These are phyloP conservation scores for Drosophila paramelanica DNA, from an alignment of 2,888 invertebrate genomes.

Conservation along the genomic window DNA sequence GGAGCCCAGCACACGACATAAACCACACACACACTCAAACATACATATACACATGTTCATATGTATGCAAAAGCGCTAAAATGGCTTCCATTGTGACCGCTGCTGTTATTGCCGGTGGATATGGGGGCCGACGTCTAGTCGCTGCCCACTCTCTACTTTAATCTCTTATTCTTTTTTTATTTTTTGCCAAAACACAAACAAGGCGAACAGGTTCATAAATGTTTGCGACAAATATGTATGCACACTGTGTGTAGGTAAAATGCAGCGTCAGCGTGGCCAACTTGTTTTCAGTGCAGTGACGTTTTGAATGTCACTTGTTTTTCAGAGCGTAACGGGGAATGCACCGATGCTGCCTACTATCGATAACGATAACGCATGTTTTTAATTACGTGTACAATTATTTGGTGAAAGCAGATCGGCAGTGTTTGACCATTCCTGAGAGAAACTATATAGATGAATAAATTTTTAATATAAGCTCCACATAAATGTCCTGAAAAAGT, in stretches of 20 bases:
- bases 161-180: constrained; percentile 26
- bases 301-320: constrained; percentile 74
- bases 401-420: constrained; percentile 1
- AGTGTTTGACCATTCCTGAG: too few species aligned
- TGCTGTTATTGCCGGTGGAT: constrained; percentile 14
- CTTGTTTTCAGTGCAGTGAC: constrained; percentile 52
- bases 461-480: background rate
- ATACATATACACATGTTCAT: background rate
- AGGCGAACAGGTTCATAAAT: constrained; percentile 74
- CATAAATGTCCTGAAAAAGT: background rate
- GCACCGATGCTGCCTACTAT: constrained; percentile 41
- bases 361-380: constrained; percentile 51
- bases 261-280: constrained; percentile 44
- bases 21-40: constrained; percentile 7
- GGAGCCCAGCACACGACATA: constrained; percentile 34
- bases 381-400: constrained; percentile 16
- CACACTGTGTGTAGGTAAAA: constrained; percentile 22
- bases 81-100: constrained; percentile 61
- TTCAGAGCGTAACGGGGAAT: constrained; percentile 48
- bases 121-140: constrained; percentile 47
- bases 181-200: constrained; percentile 57
- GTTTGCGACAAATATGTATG: constrained; percentile 61
- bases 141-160: constrained; percentile 64
- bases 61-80: constrained; percentile 53
- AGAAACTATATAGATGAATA: too few species aligned